Evolutionary conservation across 2,888 invertebrate species (phyloP).

Genomic region (Rotaria sp.): DNA sequence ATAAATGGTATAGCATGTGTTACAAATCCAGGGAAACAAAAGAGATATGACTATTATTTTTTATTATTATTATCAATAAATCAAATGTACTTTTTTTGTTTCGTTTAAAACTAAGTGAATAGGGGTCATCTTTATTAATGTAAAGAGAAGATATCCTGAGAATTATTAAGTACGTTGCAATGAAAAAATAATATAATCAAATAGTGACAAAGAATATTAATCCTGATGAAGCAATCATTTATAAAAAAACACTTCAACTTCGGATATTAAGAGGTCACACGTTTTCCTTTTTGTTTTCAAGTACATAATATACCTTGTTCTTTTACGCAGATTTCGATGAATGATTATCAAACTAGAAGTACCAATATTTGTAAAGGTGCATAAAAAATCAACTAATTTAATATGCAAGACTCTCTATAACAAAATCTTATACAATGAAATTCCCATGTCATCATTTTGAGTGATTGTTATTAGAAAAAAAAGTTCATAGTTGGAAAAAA

Average conservation of each 20-base stretch:
- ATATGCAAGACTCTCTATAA: background rate
- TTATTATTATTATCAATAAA: background rate
- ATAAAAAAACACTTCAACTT: too few species aligned
- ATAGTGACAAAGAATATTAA: background rate
- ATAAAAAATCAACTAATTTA: background rate
- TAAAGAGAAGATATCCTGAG: background rate
- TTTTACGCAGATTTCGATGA: too few species aligned
- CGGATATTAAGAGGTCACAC: too few species aligned
- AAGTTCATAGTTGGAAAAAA: background rate
- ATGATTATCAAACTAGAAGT: too few species aligned
- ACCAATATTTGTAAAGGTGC: too few species aligned
- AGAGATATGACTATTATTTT: background rate
- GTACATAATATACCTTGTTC: too few species aligned
- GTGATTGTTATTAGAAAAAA: background rate
- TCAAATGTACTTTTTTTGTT: background rate
- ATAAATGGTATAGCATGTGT: too few species aligned
- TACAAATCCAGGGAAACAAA: background rate
- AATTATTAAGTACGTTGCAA: background rate
- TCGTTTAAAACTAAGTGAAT: background rate
- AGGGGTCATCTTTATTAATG: background rate
- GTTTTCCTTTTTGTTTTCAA: background rate
- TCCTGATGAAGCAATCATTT: background rate
- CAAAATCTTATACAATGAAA: background rate
- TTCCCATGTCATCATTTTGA: background rate
- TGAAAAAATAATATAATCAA: background rate